phyloP scores from a whole-genome alignment of 23 tunicate species.

The Halocynthia aurantium region DNA sequence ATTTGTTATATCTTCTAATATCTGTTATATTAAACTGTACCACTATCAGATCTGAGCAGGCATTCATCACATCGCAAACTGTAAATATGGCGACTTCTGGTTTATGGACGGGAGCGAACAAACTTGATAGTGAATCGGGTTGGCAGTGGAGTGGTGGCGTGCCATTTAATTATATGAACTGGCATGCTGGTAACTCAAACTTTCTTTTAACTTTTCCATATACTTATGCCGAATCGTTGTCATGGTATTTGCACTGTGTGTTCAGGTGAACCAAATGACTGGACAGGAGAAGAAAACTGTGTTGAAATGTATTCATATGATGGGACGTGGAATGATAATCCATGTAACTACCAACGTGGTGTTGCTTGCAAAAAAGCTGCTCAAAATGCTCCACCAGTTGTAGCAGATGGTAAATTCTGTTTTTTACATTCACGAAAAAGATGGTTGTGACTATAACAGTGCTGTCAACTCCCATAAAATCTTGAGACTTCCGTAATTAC shows the following conservation, averaged over 20 bases:
- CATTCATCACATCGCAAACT: conserved; percentile 64
- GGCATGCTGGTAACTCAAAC: conserved; percentile 60
- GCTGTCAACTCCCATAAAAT: no score
- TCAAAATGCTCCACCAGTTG: conserved; percentile 27
- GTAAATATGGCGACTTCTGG: conserved; percentile 33
- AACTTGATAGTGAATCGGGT: conserved; percentile 35
- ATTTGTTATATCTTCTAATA: no score
- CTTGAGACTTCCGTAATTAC: no score
- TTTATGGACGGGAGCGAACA: conserved; percentile 87
- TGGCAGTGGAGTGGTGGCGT: conserved; percentile 77
- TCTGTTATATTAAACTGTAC: no score
- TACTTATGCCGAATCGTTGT: neutral
- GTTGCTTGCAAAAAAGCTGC: conserved; percentile 78
- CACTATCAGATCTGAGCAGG: conserved; percentile 38
- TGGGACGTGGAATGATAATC: conserved; percentile 77
- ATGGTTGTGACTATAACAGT: neutral
- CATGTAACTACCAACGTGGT: conserved; percentile 47
- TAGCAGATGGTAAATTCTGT: neutral
- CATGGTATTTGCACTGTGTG: neutral
- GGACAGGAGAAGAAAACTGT: conserved; percentile 43
- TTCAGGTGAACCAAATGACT: conserved; percentile 92
- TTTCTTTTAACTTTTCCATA: neutral
- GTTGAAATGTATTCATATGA: conserved; percentile 66
- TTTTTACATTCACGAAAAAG: neutral
- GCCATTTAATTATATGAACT: conserved; percentile 62